Base-by-base conservation (phyloP, 2,797 vertebrate genomes). In the Rhabdophis nuchalis region DNA sequence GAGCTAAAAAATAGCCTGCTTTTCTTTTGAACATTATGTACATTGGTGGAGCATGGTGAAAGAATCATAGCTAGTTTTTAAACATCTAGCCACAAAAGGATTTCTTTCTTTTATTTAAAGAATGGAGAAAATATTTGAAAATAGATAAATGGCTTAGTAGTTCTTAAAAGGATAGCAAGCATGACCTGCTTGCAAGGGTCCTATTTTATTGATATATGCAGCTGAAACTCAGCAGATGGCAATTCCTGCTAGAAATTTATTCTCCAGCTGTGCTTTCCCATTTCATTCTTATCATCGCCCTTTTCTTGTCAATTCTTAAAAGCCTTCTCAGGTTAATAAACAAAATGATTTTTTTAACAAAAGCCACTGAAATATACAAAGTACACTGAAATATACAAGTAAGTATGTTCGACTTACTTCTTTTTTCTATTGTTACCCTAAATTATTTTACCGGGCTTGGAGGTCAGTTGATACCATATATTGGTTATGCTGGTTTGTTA, bases 61-160 rank as follows among this genome's bases (percentile, higher is more conserved):
- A 94, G 61, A 86, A 90, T 95, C 96, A 94, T 94, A 95, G 95
- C 89, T 91, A 96, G 94, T 95, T 94, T 95, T 96, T 25, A 94
- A 95, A 95, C 95, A 96, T 91, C 88, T 92, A 91, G 88, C 92
- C 72, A 58, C 91, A 95, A 94, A 94, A 93, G 93, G 93, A 46
- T 82, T 82, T 82, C 72, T 25, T 91, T 61, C 27, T 27, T 72
- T 72, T 13, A n/a, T 95, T 90, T 95, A 96, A 96, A 96, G 90
- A 46, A 27, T 8, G 56, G 46, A 86, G 60, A 93, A 95, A 90
- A 92, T 93, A 94, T 88, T 93, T 95, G 68, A 92, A 96, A 95
- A 97, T 85, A 95, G 95, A 95, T 94, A 93, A 96, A 96, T 93
- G 85, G 46, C 92, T 23, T 92, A 93, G 95, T 50, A 92, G 92